Evolutionary conservation across 2,113 vertebrate species (phyloP), one percentile per base, ranked within the genome.

Genomic region (Sebastes schlegelii): DNA sequence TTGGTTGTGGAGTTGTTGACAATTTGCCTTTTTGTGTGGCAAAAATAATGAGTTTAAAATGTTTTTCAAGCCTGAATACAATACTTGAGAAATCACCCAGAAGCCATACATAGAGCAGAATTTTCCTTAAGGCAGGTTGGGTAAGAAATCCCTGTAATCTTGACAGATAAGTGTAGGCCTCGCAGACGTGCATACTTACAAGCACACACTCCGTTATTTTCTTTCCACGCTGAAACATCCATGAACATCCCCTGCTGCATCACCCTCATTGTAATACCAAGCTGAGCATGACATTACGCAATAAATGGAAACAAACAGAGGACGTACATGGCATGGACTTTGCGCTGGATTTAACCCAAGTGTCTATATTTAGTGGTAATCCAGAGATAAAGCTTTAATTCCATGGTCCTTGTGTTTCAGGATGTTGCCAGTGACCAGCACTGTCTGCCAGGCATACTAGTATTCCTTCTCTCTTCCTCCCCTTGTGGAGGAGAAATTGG

Each of bases 331-430:
- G 86, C 88, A 89, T 86, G 88, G 92, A 90, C 92, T 91, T 93
- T 91, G 90, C 19, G 77, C 84, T 94, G 93, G 93, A 88, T 94
- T 94, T 94, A 91, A 86, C 88, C 86, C 92, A 86, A 91, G 89
- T 63, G 17, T 92, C 94, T 95, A 95, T 95, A 94, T 95, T 95
- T 95, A 94, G 95, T 92, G 65, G 80, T 95, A 95, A 95, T 94
- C 94, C 91, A 87, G 60, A 92, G 94, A 95, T 94, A 93, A 93
- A 89, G 89, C 89, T 90, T 92, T 95, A 94, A 95, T 94, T 91
- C 92, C 84, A 71, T 10, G 82, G 83, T 75, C 89, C 85, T 89
- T 79, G 87, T 88, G 84, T 81, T 91, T 86, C 83, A 74, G 85
- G 85, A 88, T 92, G 90, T 77, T 92, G 70, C 66, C 77, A 71